phyloP scores from a whole-genome alignment of 2,797 vertebrate species.

The Liparis tanakae region DNA sequence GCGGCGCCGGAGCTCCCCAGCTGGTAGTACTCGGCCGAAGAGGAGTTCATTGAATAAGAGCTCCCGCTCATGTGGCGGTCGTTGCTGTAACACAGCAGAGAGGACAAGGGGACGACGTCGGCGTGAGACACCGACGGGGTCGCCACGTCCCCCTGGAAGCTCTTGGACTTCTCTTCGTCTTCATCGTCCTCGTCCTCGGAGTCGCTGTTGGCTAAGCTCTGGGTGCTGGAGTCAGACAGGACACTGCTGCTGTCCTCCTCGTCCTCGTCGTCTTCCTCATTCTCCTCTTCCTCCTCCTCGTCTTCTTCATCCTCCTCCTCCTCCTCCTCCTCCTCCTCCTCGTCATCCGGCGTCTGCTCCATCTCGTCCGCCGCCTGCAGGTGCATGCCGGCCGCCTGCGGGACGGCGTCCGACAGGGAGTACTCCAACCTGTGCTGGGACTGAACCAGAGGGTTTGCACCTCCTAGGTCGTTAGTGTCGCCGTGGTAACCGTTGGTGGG shows the following conservation, averaged over 20 bases:
- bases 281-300: constrained; percentile 80
- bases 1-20: constrained; percentile 86
- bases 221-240: constrained; percentile 96
- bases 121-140: constrained; percentile 73
- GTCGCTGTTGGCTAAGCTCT: constrained; percentile 95
- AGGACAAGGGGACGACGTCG: constrained; percentile 88
- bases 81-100: constrained; percentile 92
- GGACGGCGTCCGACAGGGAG: constrained; percentile 86
- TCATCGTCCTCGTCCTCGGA: constrained; percentile 93
- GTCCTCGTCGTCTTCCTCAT: constrained; percentile 82
- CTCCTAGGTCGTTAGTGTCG: constrained; percentile 81
- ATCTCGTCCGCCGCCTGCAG: constrained; percentile 89
- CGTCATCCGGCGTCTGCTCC: constrained; percentile 89
- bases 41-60: constrained; percentile 88
- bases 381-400: constrained; percentile 88
- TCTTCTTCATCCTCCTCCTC: constrained; percentile 90
- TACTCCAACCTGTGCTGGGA: constrained; percentile 90
- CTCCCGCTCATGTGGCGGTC: constrained; percentile 90
- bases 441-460: constrained; percentile 84
- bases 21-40: constrained; percentile 93
- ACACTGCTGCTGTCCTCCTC: constrained; percentile 96
- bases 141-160: constrained; percentile 83
- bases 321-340: constrained; percentile 89
- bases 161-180: constrained; percentile 88
- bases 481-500: constrained; percentile 86